These are phyloP conservation scores for Lasiommata megera DNA, from an alignment of 2,888 invertebrate species.

Conservation along the genomic window DNA sequence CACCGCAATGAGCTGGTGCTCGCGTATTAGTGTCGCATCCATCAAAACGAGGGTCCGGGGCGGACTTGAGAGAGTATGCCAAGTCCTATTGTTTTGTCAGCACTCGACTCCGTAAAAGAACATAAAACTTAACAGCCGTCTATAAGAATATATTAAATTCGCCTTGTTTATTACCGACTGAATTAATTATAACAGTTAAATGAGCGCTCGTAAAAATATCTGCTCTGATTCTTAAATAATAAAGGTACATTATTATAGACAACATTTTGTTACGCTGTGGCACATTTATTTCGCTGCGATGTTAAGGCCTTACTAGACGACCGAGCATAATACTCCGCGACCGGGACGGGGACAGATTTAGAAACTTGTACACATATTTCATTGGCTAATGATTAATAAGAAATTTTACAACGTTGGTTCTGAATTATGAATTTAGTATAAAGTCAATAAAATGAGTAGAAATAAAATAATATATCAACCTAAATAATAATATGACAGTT, in stretches of 20 bases:
- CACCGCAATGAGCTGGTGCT: too few species aligned
- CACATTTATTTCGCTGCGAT: not conserved
- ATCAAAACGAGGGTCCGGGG: conserved; percentile 30
- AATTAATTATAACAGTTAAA: conserved; percentile 74
- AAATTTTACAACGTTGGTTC: too few species aligned
- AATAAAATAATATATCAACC: too few species aligned
- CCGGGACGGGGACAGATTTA: too few species aligned
- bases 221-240: conserved; percentile 53
- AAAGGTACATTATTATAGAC: conserved; percentile 34
- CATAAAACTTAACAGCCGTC: conserved; percentile 50
- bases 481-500: too few species aligned
- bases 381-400: too few species aligned
- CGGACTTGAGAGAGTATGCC: conserved; percentile 29
- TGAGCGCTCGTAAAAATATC: conserved; percentile 66
- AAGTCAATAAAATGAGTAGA: too few species aligned
- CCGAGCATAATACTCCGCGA: not conserved
- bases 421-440: too few species aligned
- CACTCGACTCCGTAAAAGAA: conserved; percentile 43
- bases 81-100: conserved; percentile 46
- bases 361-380: too few species aligned
- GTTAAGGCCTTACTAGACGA: not conserved
- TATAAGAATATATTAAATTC: conserved; percentile 61
- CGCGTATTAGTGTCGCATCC: conserved; percentile 28
- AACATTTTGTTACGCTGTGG: conserved; percentile 12
- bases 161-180: conserved; percentile 62